Conservation (phyloP, 2,797 vertebrate genomes). For the Rhinoraja longicauda region DNA sequence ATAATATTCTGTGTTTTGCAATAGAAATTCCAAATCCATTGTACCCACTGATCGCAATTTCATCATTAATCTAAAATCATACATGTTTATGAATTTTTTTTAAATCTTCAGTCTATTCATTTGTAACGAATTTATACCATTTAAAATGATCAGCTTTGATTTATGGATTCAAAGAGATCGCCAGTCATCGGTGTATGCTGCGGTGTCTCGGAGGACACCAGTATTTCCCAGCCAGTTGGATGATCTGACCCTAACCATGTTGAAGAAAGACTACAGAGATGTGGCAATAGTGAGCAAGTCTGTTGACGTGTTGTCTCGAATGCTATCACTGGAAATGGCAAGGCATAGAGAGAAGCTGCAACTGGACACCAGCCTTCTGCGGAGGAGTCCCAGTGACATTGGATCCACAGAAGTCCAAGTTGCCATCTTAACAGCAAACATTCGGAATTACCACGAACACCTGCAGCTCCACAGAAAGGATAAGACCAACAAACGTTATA, state of each 20-base stretch:
- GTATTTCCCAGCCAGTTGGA: too few relatives aligned
- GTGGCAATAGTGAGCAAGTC: too few relatives aligned
- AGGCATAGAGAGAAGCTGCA: conserved; percentile 66
- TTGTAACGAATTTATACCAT: background rate
- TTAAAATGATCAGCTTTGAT: background rate
- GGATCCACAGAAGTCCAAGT: conserved; percentile 77
- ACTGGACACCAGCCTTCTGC: conserved; percentile 75
- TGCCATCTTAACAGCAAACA: conserved; percentile 75
- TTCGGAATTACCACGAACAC: conserved; percentile 78
- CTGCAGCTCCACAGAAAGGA: conserved; percentile 82
- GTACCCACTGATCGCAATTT: background rate
- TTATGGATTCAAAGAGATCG: background rate
- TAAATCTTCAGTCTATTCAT: background rate
- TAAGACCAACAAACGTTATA: conserved; percentile 74
- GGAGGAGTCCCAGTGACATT: conserved; percentile 65
- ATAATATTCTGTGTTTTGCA: too few relatives aligned
- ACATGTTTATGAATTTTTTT: background rate
- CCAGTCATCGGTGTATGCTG: background rate
- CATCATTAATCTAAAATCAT: background rate
- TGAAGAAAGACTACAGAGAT: too few relatives aligned
- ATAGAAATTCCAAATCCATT: background rate
- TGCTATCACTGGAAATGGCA: too few relatives aligned
- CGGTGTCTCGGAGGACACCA: too few relatives aligned
- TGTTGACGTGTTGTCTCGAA: too few relatives aligned
- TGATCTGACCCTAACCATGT: too few relatives aligned